Base-by-base conservation (phyloP, 2,888 invertebrate genomes). In the Hypomecis punctinalis region DNA sequence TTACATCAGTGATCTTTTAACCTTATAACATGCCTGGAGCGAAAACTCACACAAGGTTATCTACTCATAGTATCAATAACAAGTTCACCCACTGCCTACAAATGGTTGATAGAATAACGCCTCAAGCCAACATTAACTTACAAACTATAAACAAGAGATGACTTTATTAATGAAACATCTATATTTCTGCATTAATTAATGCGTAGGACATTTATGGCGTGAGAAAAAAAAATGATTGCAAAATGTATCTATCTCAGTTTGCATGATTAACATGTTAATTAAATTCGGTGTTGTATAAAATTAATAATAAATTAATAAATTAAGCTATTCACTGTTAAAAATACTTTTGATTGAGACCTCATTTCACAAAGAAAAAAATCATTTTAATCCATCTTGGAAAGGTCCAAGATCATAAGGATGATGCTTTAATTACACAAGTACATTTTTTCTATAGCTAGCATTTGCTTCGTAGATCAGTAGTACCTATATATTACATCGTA, bases 111-210 rank as follows among this genome's bases (percentile, higher is more conserved):
- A 45, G 33, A 56, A 43, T 39, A 51, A 55, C 45, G 43, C 46
- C 56, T 46, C 23, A 36, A 54, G 61, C 54, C 13, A 47, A 45
- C 45, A 56, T 51, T 56, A 56, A 37, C 54, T 60, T 46, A 8
- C 5, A 58, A 5, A 11, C 8, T 35, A 7, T 47, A 36, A 37
- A 23, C 40, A 2, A 7, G 39, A 68, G 67, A 64, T 61, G 64
- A 61, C 71, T 72, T 71, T 71, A 73, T 72, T 70, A 72, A 13
- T 67, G 11, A 23, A 23, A 23, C 43, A 48, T 47, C 13, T 45
- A 57, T 13, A 52, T 11, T 13, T 51, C 49, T 13, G 5, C 36
- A 42, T 46, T 47, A 47, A 51, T 51, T 13, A 48, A 57, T 48
- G 13, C 9, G 35, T 36, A 13, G 49, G 33, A 53, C 35, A 53